Base-by-base conservation (phyloP, 2,113 vertebrate genomes). In the Macrotus californicus region DNA sequence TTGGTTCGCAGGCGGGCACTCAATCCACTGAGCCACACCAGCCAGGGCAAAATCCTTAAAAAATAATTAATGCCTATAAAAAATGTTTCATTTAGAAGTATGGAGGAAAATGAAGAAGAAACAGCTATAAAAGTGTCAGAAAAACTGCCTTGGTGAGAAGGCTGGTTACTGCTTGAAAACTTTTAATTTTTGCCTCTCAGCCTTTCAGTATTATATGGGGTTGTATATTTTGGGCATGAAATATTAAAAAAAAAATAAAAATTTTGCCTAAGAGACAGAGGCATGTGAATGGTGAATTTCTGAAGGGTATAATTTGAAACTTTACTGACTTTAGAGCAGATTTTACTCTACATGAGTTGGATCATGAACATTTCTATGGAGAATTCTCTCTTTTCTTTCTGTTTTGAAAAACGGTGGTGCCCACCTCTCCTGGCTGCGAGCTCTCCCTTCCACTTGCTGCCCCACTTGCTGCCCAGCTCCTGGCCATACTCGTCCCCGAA, bases 381-480 rank as follows among this genome's bases (percentile, higher is more conserved):
- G 61, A 84, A 59, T 22, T 26, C 31, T 14, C 31, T 14, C 46
- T 34, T 82, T 48, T 19, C 43, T 54, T 54, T 76, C 50, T 4
- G 9, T 52, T 43, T 50, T 41, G 52, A 73, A 41, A 12, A 50
- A 29, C 1, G 22, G 29, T 9, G 39, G 39, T 11, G 5, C 89
- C 54, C 18, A 87, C 94, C 96, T 98, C 29, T 95, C 13, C 24
- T 13, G 24, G 66, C 50, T 0, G 34, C 12, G 4, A 76, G 76
- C 43, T 90, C 88, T 13, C 48, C 61, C 84, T 95, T 96, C 94
- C 94, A 93, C 79, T 82, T 94, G 73, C 91, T 92, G 75, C 95
- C 94, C 95, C 97, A 97, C 43, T 95, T 96, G 87, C 97, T 97
- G 61, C 97, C 98, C 43, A 98, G 95, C 36, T 98, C 97, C 73